These are phyloP conservation scores for Anoplius nigerrimus DNA, from an alignment of 2,888 invertebrate species.

Conservation along the genomic window DNA sequence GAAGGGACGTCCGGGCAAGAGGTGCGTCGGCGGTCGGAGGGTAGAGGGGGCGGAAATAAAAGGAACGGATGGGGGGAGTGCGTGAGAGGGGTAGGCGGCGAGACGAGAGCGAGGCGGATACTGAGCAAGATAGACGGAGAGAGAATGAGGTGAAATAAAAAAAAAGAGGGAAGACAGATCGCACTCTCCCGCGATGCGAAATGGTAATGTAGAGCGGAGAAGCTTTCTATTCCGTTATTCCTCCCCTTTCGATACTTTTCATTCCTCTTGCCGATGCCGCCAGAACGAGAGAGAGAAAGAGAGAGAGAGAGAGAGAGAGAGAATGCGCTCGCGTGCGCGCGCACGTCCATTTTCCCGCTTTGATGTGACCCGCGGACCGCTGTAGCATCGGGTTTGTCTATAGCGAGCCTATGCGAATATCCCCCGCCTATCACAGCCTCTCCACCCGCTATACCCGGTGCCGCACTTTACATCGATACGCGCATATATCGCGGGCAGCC, in stretches of 20 bases:
- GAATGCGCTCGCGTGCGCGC: no score
- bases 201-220: slow-evolving; percentile 1
- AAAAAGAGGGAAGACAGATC: slow-evolving; percentile 15
- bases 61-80: no score
- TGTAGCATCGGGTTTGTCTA: slow-evolving; percentile 44
- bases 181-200: no score
- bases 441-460: slow-evolving; percentile 35
- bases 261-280: background rate
- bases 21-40: no score
- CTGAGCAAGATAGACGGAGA: slow-evolving; percentile 2
- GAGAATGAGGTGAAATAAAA: background rate
- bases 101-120: no score
- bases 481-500: no score
- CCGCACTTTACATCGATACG: slow-evolving; percentile 49
- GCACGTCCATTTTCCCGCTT: slow-evolving; percentile 51
- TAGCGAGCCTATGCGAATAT: slow-evolving; percentile 10
- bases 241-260: slow-evolving; percentile 19
- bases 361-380: slow-evolving; percentile 53
- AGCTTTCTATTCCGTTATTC: slow-evolving; percentile 48
- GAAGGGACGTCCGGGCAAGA: no score
- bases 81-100: no score
- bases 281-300: slow-evolving; percentile 16
- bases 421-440: slow-evolving; percentile 10
- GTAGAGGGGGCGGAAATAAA: no score
- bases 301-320: no score